A percentile compares a stretch with the other conserved stretches of the same genome.
Evolutionary conservation across 2,888 invertebrate genomes (phyloP).

Genomic region (Tridacna gigas): DNA sequence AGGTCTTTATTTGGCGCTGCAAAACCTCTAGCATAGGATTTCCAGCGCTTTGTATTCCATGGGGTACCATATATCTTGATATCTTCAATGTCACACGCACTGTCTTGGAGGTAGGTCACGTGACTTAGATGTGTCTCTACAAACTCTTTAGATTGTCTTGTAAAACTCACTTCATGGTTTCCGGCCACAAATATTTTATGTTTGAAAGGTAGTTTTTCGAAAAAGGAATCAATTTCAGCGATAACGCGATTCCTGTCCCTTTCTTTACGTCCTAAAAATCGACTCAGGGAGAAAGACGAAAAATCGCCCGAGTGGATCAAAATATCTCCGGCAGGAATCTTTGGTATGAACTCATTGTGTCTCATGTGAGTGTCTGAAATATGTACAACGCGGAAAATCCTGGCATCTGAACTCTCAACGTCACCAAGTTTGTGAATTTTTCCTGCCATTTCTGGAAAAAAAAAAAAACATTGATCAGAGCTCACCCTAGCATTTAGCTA

Average conservation of each 20-base stretch:
- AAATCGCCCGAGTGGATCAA: slow-evolving; percentile 82
- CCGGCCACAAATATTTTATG: slow-evolving; percentile 81
- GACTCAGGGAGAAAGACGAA: slow-evolving; percentile 56
- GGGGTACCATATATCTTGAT: slow-evolving; percentile 81
- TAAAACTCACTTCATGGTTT: slow-evolving; percentile 79
- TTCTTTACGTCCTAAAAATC: slow-evolving; percentile 48
- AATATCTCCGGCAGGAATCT: slow-evolving; percentile 79
- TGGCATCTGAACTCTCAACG: slow-evolving; percentile 33
- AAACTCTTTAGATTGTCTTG: slow-evolving; percentile 54
- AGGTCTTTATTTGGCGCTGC: slow-evolving; percentile 63
- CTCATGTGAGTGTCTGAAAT: slow-evolving; percentile 80
- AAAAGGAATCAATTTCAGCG: slow-evolving; percentile 71
- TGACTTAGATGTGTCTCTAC: slow-evolving; percentile 70
- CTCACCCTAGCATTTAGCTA: too few relatives aligned
- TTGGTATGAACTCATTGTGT: slow-evolving; percentile 65
- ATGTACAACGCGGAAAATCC: slow-evolving; percentile 75
- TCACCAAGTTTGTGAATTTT: slow-evolving; percentile 57
- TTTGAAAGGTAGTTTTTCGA: slow-evolving; percentile 75
- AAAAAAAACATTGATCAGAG: not conserved
- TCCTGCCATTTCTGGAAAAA: not conserved
- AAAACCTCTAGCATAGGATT: slow-evolving; percentile 75
- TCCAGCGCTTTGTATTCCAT: slow-evolving; percentile 75
- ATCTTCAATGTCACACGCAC: slow-evolving; percentile 70
- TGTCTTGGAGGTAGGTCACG: slow-evolving; percentile 79
- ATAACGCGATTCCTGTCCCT: slow-evolving; percentile 47